A percentile compares a stretch with the other conserved stretches of the same genome.
phyloP scores from a whole-genome alignment of 2,113 vertebrate genomes.

The Acrocephalus kingi region DNA sequence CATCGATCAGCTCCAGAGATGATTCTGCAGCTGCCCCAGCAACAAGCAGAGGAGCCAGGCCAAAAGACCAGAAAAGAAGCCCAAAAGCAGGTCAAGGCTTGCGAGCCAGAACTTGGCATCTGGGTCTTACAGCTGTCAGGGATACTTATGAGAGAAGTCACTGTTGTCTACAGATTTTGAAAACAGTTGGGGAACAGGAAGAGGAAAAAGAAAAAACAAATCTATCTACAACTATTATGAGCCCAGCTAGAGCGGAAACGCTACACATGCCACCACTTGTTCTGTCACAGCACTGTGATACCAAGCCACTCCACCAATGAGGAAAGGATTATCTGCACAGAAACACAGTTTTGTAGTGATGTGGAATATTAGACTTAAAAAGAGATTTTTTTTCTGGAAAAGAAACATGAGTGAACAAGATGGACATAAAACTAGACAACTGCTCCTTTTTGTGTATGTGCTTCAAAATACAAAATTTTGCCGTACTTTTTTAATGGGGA shows the following conservation, averaged over 20 bases:
- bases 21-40: neutral
- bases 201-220: neutral
- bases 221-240: neutral
- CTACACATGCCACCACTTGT: neutral
- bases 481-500: neutral
- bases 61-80: conserved; percentile 7
- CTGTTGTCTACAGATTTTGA: neutral
- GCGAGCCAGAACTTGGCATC: conserved; percentile 27
- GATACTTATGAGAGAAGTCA: neutral
- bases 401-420: neutral
- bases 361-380: neutral
- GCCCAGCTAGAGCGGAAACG: neutral
- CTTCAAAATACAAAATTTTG: neutral
- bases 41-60: neutral
- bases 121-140: conserved; percentile 14
- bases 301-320: neutral
- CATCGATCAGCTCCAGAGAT: neutral
- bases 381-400: neutral
- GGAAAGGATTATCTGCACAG: neutral
- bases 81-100: neutral
- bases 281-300: neutral
- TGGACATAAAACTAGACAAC: neutral
- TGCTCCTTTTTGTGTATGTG: neutral
- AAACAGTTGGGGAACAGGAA: conserved; percentile 14
- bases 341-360: neutral